phyloP scores from a whole-genome alignment of 2,888 invertebrate genomes.

The Habroteleia sp. region DNA sequence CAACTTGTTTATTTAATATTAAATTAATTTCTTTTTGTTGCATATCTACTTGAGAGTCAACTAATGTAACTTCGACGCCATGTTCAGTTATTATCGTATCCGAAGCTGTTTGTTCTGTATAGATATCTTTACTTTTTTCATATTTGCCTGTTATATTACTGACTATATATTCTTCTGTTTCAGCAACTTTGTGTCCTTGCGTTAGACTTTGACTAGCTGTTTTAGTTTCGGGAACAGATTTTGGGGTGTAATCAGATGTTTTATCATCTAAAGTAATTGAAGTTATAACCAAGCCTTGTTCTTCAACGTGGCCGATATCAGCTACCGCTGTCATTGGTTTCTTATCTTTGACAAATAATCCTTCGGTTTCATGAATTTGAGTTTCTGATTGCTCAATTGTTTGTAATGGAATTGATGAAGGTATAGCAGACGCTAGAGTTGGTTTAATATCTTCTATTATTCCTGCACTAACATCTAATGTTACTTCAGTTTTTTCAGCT shows the following conservation, averaged over 20 bases:
- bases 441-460: constrained; percentile 70
- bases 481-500: constrained; percentile 82
- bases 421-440: constrained; percentile 80
- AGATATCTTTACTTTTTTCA: constrained; percentile 66
- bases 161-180: constrained; percentile 78
- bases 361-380: constrained; percentile 84
- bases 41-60: constrained; percentile 76
- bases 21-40: constrained; percentile 64
- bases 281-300: constrained; percentile 74
- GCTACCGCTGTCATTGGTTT: constrained; percentile 72
- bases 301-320: constrained; percentile 73
- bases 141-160: constrained; percentile 76
- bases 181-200: constrained; percentile 73
- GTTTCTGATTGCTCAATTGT: constrained; percentile 83
- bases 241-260: constrained; percentile 80
- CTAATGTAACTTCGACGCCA: constrained; percentile 72
- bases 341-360: constrained; percentile 77
- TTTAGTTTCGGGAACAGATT: constrained; percentile 77
- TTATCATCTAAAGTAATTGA: constrained; percentile 81
- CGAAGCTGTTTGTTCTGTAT: constrained; percentile 68
- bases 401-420: constrained; percentile 83
- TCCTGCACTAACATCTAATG: constrained; percentile 80
- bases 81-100: constrained; percentile 73
- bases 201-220: constrained; percentile 70
- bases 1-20: constrained; percentile 78